Evolutionary conservation across 2,113 vertebrate species (phyloP).

Genomic region (Acrocephalus kingi): DNA sequence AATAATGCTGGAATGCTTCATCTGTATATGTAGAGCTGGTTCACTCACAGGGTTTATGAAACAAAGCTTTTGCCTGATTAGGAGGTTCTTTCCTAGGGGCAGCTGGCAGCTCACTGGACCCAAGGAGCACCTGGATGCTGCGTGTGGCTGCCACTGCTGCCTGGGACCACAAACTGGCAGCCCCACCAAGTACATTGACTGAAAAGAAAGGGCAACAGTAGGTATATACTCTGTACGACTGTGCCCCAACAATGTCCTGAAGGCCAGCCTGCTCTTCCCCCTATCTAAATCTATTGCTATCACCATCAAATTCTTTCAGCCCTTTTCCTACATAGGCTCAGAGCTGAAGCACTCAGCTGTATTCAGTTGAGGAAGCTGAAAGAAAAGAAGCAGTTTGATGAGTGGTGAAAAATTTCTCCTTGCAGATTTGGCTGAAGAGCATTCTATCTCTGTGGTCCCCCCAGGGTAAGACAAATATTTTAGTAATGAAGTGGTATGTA

Average conservation of each 20-base stretch:
- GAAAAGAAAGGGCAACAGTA: background rate
- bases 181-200: fast-evolving
- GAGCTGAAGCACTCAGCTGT: background rate
- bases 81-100: background rate
- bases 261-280: background rate
- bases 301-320: background rate
- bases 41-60: background rate
- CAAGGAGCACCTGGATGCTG: background rate
- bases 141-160: background rate
- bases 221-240: background rate
- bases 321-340: background rate
- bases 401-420: background rate
- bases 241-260: background rate
- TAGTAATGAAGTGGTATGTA: background rate
- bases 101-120: background rate
- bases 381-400: background rate
- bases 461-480: background rate
- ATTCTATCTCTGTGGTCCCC: background rate
- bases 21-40: background rate
- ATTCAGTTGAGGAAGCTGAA: background rate
- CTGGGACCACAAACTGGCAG: background rate
- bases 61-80: background rate
- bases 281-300: background rate
- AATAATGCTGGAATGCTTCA: background rate
- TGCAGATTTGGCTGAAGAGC: background rate